Evolutionary conservation across 2,797 vertebrate species (phyloP).

Genomic region (Brachymystax lenok): DNA sequence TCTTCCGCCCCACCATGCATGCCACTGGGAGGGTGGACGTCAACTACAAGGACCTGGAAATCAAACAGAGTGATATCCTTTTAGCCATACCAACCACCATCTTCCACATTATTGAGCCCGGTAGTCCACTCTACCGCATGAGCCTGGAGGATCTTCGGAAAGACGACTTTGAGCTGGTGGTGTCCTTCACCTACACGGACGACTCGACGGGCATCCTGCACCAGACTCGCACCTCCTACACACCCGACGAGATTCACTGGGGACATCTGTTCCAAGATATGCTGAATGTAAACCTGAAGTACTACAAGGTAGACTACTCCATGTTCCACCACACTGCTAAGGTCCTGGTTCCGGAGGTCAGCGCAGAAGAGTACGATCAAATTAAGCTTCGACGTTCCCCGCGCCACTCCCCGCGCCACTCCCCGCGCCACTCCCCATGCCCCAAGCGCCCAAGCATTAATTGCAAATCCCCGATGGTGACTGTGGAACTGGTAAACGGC

Average conservation of each 20-base stretch:
- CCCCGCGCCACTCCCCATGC: conserved; percentile 30
- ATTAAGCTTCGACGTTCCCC: conserved; percentile 57
- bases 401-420: neutral
- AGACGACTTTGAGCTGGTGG: conserved; percentile 90
- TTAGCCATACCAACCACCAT: conserved; percentile 87
- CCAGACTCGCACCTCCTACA: conserved; percentile 91
- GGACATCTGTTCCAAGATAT: conserved; percentile 92
- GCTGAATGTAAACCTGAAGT: conserved; percentile 79
- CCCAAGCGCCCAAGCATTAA: conserved; percentile 4
- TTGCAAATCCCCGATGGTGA: conserved; percentile 47
- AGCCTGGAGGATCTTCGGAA: conserved; percentile 81
- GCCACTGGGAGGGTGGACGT: conserved; percentile 79
- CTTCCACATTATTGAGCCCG: conserved; percentile 81
- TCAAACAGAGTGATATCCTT: conserved; percentile 83
- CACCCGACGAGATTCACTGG: conserved; percentile 90
- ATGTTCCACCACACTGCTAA: conserved; percentile 89
- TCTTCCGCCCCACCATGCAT: conserved; percentile 80
- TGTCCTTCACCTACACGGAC: conserved; percentile 91
- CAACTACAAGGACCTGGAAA: conserved; percentile 82
- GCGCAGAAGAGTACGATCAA: conserved; percentile 83
- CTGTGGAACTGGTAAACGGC: conserved; percentile 55
- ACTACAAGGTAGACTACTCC: conserved; percentile 88
- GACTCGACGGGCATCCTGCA: conserved; percentile 92
- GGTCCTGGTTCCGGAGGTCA: conserved; percentile 84
- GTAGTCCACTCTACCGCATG: conserved; percentile 87